Evolutionary conservation across 2,797 vertebrate genomes (phyloP).

Genomic region (Coranthus polyacanthus): DNA sequence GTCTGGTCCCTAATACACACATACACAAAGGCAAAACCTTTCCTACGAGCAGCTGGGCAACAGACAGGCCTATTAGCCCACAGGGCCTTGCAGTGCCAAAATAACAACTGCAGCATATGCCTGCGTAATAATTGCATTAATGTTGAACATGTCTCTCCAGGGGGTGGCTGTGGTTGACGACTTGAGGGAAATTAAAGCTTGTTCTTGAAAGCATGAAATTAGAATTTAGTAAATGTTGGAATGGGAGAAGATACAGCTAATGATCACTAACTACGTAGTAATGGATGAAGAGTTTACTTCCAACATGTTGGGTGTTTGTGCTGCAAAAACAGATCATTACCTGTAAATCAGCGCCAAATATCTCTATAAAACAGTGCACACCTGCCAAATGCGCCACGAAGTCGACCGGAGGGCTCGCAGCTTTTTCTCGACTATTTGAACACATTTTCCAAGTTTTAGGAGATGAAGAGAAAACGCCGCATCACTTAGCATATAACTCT

Average conservation of each 20-base stretch:
- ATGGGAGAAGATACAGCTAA: conserved; percentile 64
- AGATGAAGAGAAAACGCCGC: too few species aligned
- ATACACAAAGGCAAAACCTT: conserved; percentile 52
- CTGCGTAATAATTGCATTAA: conserved; percentile 86
- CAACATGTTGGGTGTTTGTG: conserved; percentile 41
- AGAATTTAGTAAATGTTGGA: conserved; percentile 70
- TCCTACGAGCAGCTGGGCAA: conserved; percentile 81
- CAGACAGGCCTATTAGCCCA: conserved; percentile 84
- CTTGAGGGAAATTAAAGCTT: conserved; percentile 74
- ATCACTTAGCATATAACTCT: too few species aligned
- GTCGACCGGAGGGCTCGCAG: background rate
- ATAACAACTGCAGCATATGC: conserved; percentile 85
- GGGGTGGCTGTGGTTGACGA: conserved; percentile 66
- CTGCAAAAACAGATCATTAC: conserved; percentile 47
- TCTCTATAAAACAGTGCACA: conserved; percentile 3
- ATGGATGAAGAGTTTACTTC: conserved; percentile 55
- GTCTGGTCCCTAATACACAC: conserved; percentile 18
- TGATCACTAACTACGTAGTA: conserved; percentile 72
- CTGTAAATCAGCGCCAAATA: conserved; percentile 35
- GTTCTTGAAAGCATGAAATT: conserved; percentile 78
- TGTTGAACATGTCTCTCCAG: conserved; percentile 83
- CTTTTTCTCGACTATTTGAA: background rate
- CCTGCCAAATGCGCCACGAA: background rate
- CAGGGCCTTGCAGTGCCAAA: conserved; percentile 78
- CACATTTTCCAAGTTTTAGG: background rate